Evolutionary conservation across 1,140 invertebrate genomes (phyloP), one percentile per base, ranked within the genome.

Genomic region (Meloidogyne floridensis): DNA sequence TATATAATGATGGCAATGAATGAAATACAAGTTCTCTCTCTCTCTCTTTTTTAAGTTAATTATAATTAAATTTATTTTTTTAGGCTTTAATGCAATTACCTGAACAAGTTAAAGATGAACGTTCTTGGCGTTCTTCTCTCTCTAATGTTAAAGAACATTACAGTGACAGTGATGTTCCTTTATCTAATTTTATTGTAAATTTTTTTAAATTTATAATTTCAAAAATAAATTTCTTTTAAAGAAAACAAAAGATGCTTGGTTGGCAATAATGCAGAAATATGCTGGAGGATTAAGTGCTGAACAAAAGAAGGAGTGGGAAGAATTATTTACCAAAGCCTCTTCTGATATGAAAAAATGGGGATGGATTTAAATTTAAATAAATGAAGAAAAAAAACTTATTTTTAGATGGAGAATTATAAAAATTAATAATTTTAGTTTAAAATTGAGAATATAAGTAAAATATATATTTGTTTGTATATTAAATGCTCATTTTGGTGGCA

Each of bases 231-330:
- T 11, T 85, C 85, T 75, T 65, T 65, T 65, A 65, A 70, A 87
- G 86, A 88, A 87, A 75, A 75, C 82, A 47, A 86, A 73, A 11
- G 87, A 88, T 69, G 72, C 87, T 32, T 89, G 89, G 71, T 69
- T 87, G 32, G 79, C 80, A 43, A 77, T 81, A 75, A 83, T 87
- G 82, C 56, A 85, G 56, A 86, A 87, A 54, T 79, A 87, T 78
- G 87, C 85, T 70, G 87, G 87, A 18, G 87, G 87, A 69, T 8
- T 86, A 42, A 82, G 74, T 72, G 76, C 79, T 18, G 87, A 87
- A 75, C 87, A 89, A 78, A 87, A 89, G 73, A 87, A 87, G 73
- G 75, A 82, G 18, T 87, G 87, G 87, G 81, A 86, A 65, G 87
- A 88, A 72, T 84, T 87, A 56, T 43, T 87, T 32, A 75, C 74